These are phyloP conservation scores for Gavialis gangeticus DNA, from an alignment of 2,113 vertebrate species.

Conservation along the genomic window DNA sequence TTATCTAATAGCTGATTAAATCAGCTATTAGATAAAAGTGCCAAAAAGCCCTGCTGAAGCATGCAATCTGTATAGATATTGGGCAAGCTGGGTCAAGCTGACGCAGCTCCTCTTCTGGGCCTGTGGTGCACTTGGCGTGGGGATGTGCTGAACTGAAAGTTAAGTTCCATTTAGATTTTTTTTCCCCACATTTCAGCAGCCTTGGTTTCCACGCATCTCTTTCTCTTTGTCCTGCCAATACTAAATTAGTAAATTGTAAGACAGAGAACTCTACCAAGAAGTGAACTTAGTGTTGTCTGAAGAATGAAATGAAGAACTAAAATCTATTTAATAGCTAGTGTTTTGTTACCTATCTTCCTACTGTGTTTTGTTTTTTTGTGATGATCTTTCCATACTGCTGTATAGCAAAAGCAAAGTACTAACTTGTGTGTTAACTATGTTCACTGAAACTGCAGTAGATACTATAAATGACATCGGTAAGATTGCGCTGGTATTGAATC, in stretches of 20 bases:
- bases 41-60: too few species aligned
- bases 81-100: too few species aligned
- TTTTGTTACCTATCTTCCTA: background rate
- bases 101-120: too few species aligned
- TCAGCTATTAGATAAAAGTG: too few species aligned
- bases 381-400: background rate
- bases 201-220: background rate
- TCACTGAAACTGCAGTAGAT: background rate
- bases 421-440: background rate
- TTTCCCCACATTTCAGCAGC: too few species aligned
- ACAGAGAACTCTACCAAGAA: background rate
- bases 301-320: background rate
- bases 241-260: background rate
- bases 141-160: too few species aligned
- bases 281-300: too few species aligned
- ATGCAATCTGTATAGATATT: too few species aligned
- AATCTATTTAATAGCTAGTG: background rate
- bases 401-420: background rate
- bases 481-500: background rate
- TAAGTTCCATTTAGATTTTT: too few species aligned
- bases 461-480: background rate
- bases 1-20: too few species aligned
- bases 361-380: background rate
- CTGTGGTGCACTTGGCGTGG: too few species aligned
- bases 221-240: background rate